Conservation (phyloP, 2,888 invertebrate genomes). For the Mythimna lalbum region DNA sequence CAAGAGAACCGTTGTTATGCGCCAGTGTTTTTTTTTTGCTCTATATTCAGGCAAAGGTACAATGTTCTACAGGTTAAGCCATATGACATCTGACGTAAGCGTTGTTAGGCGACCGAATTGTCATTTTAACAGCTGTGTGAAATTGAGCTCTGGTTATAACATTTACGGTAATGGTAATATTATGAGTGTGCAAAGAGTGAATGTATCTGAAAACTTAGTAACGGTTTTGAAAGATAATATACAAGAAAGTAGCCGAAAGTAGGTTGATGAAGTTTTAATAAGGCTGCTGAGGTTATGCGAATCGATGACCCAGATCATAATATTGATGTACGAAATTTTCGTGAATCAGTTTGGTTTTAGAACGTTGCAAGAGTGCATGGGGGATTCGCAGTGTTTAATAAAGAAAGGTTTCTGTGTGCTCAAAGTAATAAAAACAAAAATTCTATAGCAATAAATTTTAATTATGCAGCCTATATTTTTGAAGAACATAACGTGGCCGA, state of each 20-base stretch:
- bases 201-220: background rate
- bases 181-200: background rate
- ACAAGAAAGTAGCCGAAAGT: slow-evolving; percentile 3
- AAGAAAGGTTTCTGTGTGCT: background rate
- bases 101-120: slow-evolving; percentile 53
- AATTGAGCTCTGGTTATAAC: background rate
- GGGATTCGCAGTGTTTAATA: background rate
- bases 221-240: background rate
- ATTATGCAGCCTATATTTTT: slow-evolving; percentile 1
- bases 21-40: slow-evolving; percentile 54
- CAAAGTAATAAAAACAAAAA: background rate
- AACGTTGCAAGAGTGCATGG: slow-evolving; percentile 26
- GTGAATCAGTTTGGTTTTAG: slow-evolving; percentile 19
- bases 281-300: slow-evolving; percentile 24
- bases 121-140: slow-evolving; percentile 50
- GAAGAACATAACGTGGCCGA: background rate
- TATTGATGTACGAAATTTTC: slow-evolving; percentile 41
- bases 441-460: background rate
- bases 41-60: slow-evolving; percentile 38
- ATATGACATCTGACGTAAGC: slow-evolving; percentile 45
- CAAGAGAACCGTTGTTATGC: slow-evolving; percentile 76
- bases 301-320: slow-evolving; percentile 52
- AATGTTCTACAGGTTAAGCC: slow-evolving; percentile 50
- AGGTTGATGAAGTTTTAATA: slow-evolving; percentile 12
- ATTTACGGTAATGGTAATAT: background rate